Evolutionary conservation across 2,888 invertebrate species (phyloP).

Genomic region (Chymomyza procnemis): DNA sequence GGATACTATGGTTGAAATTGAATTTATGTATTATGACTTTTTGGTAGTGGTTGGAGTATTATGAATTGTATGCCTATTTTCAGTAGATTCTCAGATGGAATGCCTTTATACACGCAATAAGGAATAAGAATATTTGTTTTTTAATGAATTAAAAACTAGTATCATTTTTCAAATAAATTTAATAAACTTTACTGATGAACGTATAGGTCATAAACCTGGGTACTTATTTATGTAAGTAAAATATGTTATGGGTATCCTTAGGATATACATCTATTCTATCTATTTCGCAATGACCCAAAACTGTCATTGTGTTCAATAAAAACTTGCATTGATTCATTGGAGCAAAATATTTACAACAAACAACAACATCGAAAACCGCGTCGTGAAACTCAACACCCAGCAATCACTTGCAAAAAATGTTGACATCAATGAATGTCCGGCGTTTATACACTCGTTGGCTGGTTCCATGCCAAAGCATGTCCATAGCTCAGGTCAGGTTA

Average conservation of each 20-base stretch:
- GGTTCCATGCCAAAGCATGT: neutral
- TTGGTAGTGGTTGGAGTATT: no score
- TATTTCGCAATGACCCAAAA: neutral
- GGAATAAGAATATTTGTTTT: no score
- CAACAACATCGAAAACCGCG: slow-evolving; percentile 29
- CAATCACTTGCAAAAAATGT: slow-evolving; percentile 54
- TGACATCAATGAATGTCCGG: slow-evolving; percentile 53
- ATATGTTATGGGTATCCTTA: neutral
- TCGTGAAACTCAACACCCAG: slow-evolving; percentile 40
- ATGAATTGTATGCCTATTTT: no score
- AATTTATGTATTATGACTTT: no score
- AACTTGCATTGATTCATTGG: slow-evolving; percentile 49
- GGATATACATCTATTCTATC: neutral
- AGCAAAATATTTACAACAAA: slow-evolving; percentile 38
- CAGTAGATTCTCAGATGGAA: no score
- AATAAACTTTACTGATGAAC: no score
- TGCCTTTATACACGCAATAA: no score
- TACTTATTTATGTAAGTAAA: no score
- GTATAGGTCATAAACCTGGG: no score
- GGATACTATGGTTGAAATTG: no score
- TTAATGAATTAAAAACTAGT: no score
- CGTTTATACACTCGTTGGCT: neutral
- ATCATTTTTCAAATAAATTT: no score
- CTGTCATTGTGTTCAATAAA: neutral
- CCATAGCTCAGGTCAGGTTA: neutral